Conservation (phyloP, 2,113 vertebrate species). For the Machaerirhynchus nigripectus region DNA sequence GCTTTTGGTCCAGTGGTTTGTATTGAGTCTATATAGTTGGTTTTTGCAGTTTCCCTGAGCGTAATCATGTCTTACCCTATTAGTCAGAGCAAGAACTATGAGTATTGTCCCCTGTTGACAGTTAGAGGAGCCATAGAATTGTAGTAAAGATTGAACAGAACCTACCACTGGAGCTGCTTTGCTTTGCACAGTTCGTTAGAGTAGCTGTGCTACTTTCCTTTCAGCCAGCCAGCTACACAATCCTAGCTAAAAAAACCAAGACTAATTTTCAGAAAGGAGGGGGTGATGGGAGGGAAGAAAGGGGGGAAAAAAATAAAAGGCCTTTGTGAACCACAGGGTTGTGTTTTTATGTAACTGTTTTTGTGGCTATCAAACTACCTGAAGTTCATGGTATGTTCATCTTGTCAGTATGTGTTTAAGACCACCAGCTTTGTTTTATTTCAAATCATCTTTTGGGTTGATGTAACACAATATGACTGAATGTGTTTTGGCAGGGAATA, state of each 20-base stretch:
- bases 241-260: neutral
- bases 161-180: neutral
- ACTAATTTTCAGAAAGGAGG: neutral
- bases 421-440: constrained; percentile 39
- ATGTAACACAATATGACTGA: neutral
- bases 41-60: neutral
- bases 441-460: constrained; percentile 17
- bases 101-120: neutral
- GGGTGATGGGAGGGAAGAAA: neutral
- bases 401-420: constrained; percentile 5
- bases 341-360: neutral
- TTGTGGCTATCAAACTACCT: constrained; percentile 1
- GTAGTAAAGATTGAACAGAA: neutral
- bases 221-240: neutral
- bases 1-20: neutral
- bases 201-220: neutral
- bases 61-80: neutral
- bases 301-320: neutral
- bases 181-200: neutral
- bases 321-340: neutral
- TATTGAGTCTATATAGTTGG: neutral
- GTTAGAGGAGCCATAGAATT: neutral
- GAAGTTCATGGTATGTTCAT: neutral
- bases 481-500: neutral
- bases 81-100: neutral